Percentiles rank a stretch among this genome's conserved stretches.
phyloP scores from a whole-genome alignment of 2,888 invertebrate genomes.

The Pseudococcus viburni region DNA sequence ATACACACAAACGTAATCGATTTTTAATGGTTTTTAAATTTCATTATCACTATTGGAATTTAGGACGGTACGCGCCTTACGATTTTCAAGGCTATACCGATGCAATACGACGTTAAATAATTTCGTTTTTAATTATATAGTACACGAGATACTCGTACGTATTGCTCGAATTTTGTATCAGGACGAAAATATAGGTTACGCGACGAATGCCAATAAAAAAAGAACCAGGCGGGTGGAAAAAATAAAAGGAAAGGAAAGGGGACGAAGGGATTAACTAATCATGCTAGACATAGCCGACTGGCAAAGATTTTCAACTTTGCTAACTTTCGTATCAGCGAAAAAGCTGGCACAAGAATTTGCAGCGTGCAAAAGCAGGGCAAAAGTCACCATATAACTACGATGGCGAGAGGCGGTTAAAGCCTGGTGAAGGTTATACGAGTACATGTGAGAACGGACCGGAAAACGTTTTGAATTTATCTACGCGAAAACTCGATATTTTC shows the following conservation, averaged over 20 bases:
- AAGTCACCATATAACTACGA: constrained; percentile 12
- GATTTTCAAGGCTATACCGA: constrained; percentile 14
- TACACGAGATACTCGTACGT: not conserved
- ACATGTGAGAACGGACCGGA: not conserved
- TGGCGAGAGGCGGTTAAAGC: constrained; percentile 1
- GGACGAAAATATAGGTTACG: constrained; percentile 18
- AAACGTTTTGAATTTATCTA: constrained; percentile 39
- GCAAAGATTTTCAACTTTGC: constrained; percentile 49
- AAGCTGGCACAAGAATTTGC: constrained; percentile 50
- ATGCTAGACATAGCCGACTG: constrained; percentile 49
- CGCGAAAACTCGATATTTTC: constrained; percentile 37
- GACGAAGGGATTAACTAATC: constrained; percentile 18
- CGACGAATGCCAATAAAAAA: constrained; percentile 22
- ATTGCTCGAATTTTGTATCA: not conserved
- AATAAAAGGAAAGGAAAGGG: not conserved
- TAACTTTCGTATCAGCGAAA: constrained; percentile 42
- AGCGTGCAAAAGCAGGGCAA: constrained; percentile 24
- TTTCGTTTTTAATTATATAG: not conserved
- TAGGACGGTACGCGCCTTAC: not conserved
- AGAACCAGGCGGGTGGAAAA: not conserved
- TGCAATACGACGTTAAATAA: not conserved
- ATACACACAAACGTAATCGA: not conserved
- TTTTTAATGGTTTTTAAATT: constrained; percentile 27
- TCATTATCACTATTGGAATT: constrained; percentile 12
- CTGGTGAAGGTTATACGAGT: constrained; percentile 37